Evolutionary conservation across 2,888 invertebrate species (phyloP), one percentile per base, ranked within the genome.

Genomic region (Eumacrocentrus americanus): DNA sequence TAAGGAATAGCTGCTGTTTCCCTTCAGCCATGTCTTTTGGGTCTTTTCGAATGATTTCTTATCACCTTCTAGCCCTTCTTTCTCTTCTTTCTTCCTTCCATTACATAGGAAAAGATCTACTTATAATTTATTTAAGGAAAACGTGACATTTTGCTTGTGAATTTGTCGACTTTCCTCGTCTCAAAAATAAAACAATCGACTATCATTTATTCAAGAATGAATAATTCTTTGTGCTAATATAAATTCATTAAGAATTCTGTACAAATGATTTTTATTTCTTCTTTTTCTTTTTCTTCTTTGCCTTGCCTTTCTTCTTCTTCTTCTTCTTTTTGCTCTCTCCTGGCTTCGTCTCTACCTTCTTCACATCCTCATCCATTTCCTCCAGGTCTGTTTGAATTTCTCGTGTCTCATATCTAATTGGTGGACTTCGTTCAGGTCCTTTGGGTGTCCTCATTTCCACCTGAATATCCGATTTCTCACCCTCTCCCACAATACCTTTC

Each of bases 371-470:
- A 7, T 61, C 57, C 25, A 60, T 72, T 3, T 50, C 64, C 7
- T 69, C 63, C 2, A 81, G 84, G 0, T 83, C 82, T n/a, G 88
- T 87, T 73, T 91, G 91, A 14, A 88, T 86, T 67, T 88, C 86
- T 12, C 88, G 83, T 12, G 89, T 89, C 51, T 86, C 86, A 69
- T 86, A 86, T 25, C 86, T 83, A 0, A 86, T 81, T 0, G 87
- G 86, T 9, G 85, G 85, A 16, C 83, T 74, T 25, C 84, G 82
- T 0, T 87, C 84, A 0, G 87, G 87, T 0, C 87, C 88, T 61
- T 88, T 87, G 0, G 91, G 91, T 0, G 91, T 91, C 53, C 88
- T 85, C 72, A 91, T 78, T 71, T 91, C 91, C 67, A 91, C 83
- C 82, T 91, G 86, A 77, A 89, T 82, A 53, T 85, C 88, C 53